Percentiles rank a stretch among this genome's conserved stretches.
phyloP scores from a whole-genome alignment of 2,888 invertebrate genomes.

The Drosophila mulleri region DNA sequence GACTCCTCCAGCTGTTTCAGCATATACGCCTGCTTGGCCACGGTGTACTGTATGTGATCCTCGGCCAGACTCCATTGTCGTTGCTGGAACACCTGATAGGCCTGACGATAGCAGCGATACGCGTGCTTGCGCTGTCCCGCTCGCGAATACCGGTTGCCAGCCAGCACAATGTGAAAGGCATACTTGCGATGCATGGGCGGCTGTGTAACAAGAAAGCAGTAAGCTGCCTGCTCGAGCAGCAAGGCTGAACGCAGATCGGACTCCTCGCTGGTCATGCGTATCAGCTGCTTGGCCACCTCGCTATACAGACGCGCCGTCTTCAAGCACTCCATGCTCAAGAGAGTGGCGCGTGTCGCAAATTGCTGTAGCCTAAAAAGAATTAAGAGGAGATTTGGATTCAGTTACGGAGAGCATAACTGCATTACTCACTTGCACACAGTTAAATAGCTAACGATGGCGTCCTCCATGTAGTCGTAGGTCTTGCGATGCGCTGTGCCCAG shows the following conservation, averaged over 20 bases:
- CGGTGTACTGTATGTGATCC: slow-evolving; percentile 97
- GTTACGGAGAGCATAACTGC: slow-evolving; percentile 10
- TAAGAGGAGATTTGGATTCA: background rate
- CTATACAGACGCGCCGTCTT: slow-evolving; percentile 91
- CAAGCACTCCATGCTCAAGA: slow-evolving; percentile 95
- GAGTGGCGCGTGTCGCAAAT: slow-evolving; percentile 95
- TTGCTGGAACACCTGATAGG: slow-evolving; percentile 90
- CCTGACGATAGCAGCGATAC: slow-evolving; percentile 95
- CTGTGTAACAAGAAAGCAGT: slow-evolving; percentile 91
- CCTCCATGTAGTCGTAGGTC: slow-evolving; percentile 96
- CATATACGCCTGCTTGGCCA: slow-evolving; percentile 95
- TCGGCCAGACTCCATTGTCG: slow-evolving; percentile 96
- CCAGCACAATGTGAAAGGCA: slow-evolving; percentile 97
- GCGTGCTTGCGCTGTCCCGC: slow-evolving; percentile 97
- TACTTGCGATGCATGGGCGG: slow-evolving; percentile 94
- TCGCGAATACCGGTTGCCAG: slow-evolving; percentile 97
- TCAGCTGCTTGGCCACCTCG: slow-evolving; percentile 97
- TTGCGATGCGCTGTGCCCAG: slow-evolving; percentile 91
- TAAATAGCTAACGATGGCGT: slow-evolving; percentile 95
- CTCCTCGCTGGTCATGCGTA: slow-evolving; percentile 98
- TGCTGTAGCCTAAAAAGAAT: slow-evolving; percentile 90
- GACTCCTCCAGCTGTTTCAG: slow-evolving; percentile 90
- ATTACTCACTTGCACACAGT: slow-evolving; percentile 93
- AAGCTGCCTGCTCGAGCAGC: slow-evolving; percentile 96
- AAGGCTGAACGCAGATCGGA: slow-evolving; percentile 98